Conservation (phyloP, 2,888 invertebrate species). For the Gibbula magus region DNA sequence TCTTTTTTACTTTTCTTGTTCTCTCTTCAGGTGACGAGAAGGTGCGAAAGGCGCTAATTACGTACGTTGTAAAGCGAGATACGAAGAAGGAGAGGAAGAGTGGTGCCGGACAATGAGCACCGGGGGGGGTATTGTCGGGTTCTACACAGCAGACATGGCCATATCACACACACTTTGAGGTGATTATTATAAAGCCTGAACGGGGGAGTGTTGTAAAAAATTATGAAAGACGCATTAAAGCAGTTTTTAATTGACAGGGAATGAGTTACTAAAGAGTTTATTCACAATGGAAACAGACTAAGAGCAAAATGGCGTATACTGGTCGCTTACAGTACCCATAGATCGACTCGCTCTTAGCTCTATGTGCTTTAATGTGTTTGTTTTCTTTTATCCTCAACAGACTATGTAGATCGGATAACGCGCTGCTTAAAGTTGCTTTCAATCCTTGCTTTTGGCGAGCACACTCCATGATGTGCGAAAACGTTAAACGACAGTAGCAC, state of each 20-base stretch:
- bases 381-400: background rate
- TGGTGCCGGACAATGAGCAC: background rate
- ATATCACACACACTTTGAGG: background rate
- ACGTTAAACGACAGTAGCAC: background rate
- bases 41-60: background rate
- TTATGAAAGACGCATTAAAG: constrained; percentile 6
- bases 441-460: background rate
- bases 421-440: background rate
- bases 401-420: constrained; percentile 5
- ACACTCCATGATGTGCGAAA: background rate
- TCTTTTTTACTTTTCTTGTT: constrained; percentile 10
- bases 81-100: background rate
- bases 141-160: background rate
- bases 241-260: background rate
- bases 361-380: background rate
- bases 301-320: background rate
- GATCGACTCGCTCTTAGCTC: background rate
- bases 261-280: background rate
- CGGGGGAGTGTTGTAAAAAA: background rate
- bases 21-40: background rate
- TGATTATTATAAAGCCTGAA: background rate
- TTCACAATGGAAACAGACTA: background rate
- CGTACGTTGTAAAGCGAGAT: background rate
- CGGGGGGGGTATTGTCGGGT: background rate
- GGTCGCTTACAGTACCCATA: background rate